Evolutionary conservation across 2,113 vertebrate genomes (phyloP), one percentile per base, ranked within the genome.

Genomic region (Jaculus jaculus): DNA sequence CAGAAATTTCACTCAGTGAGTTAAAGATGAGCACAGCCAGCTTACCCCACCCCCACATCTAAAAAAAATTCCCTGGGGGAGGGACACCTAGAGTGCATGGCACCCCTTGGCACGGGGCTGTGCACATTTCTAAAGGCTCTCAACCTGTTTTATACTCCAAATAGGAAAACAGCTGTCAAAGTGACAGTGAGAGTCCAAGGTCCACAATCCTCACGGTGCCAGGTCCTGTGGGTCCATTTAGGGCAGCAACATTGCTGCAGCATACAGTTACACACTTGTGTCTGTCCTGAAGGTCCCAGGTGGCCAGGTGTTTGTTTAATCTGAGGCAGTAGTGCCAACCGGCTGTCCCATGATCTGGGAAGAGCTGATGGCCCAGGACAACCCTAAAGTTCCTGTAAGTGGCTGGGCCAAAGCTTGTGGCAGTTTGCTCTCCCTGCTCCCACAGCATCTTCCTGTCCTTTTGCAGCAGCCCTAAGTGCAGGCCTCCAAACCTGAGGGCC

Each of bases 1-100:
- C 94, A 94, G 68, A 94, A 94, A 95, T 89, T 95, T 95, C 93
- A 95, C 96, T 85, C 95, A 51, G 89, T 94, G 94, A 97, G 92
- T 86, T 94, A 58, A 94, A 91, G 95, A 91, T 89, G 89, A 90
- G 80, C 87, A 89, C 75, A 92, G 84, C 63, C 81, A 77, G 85
- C 66, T 94, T 83, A 75, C 87, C 79, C 82, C 86, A 75, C 87
- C 65, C 96, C 91, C 94, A 65, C 21, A 90, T 32, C 84, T 72
- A 82, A 72, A 85, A 85, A 93, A 93, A 91, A 72, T 11, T 68
- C 91, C 94, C 89, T 20, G 72, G 92, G 81, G 80, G 71, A 91
- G 60, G 77, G 72, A 51, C 7, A 82, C 84, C 93, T 15, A 15
- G 90, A 91, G 94, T 72, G 72, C 93, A 91, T 80, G 73, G 93